These are phyloP conservation scores for Drosophila malerkotliana DNA, from an alignment of 1,140 invertebrate genomes.

Conservation along the genomic window DNA sequence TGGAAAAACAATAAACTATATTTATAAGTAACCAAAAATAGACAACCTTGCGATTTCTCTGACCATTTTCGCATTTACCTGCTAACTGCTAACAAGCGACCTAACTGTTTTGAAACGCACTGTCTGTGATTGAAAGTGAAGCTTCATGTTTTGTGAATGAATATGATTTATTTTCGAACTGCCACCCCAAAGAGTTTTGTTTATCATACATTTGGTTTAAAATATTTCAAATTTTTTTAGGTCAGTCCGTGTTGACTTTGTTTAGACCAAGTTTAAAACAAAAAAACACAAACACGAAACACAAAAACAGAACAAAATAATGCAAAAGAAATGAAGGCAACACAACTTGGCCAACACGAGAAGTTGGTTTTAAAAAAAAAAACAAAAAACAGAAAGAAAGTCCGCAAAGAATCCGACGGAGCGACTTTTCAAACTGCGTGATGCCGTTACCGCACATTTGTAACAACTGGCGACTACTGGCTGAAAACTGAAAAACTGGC, in stretches of 20 bases:
- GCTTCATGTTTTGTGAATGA: background rate
- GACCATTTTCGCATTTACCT: background rate
- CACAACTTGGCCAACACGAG: constrained; percentile 56
- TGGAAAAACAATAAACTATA: background rate
- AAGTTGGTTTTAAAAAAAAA: background rate
- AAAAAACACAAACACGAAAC: constrained; percentile 27
- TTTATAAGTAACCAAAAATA: background rate
- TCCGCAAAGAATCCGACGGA: constrained; percentile 24
- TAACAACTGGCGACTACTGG: constrained; percentile 55
- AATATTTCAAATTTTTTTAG: background rate
- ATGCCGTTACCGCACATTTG: constrained; percentile 76
- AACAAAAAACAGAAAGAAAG: constrained; percentile 6
- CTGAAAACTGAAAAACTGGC: constrained; percentile 37
- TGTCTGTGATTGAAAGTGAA: background rate
- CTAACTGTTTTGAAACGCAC: constrained; percentile 2
- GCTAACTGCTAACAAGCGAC: background rate
- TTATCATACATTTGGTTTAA: constrained; percentile 22
- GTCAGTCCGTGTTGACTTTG: constrained; percentile 21
- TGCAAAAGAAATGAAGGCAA: constrained; percentile 7
- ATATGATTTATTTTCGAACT: background rate
- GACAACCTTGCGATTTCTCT: background rate
- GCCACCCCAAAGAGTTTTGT: background rate
- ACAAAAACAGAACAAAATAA: constrained; percentile 17
- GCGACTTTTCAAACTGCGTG: constrained; percentile 54
- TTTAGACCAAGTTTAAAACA: constrained; percentile 1